phyloP scores from a whole-genome alignment of 2,113 vertebrate genomes.

The Austrofundulus limnaeus region DNA sequence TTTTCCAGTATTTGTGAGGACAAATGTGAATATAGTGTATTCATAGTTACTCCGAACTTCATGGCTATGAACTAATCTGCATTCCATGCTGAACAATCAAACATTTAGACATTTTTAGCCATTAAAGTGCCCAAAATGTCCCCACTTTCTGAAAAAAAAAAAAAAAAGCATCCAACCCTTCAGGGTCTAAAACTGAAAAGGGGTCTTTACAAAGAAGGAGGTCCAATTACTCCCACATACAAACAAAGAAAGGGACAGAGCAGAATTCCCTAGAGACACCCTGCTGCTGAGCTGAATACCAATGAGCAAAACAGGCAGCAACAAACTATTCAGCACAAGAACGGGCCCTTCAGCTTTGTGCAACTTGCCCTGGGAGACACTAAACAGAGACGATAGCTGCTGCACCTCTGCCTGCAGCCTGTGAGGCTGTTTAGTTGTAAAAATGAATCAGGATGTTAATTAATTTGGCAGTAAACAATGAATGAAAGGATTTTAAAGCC shows the following conservation, averaged over 20 bases:
- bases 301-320: constrained; percentile 44
- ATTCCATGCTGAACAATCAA: not conserved
- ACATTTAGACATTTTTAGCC: not conserved
- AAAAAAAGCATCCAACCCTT: not conserved
- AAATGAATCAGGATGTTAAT: not conserved
- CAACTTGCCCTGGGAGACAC: not conserved
- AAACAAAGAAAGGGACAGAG: constrained; percentile 16
- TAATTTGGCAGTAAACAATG: not conserved
- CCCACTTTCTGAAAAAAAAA: not conserved
- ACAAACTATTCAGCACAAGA: constrained; percentile 42
- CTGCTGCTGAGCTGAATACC: constrained; percentile 50
- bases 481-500: no score
- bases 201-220: constrained; percentile 1
- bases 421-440: not conserved
- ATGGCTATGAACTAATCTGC: not conserved
- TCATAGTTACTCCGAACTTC: not conserved
- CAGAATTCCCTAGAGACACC: constrained; percentile 32
- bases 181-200: not conserved
- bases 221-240: constrained; percentile 16
- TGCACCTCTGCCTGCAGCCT: not conserved
- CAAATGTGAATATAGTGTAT: not conserved
- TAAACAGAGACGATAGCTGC: not conserved
- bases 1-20: constrained; percentile 7
- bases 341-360: constrained; percentile 35
- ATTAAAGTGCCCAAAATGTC: not conserved